Base-by-base conservation (phyloP, 1,140 invertebrate species). In the Aphaenogaster rudis region DNA sequence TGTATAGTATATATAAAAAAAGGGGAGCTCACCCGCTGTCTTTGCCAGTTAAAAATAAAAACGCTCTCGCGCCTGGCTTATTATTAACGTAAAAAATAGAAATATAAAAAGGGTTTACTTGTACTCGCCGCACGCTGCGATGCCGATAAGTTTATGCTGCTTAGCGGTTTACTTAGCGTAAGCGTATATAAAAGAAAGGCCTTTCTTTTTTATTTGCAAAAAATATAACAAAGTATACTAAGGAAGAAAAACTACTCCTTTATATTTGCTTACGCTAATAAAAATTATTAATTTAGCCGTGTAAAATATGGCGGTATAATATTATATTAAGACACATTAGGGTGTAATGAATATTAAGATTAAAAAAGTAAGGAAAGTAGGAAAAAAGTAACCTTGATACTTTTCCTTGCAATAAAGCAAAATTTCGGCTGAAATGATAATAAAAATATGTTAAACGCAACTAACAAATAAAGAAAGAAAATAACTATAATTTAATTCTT, bases 121-220 rank as follows among this genome's bases (percentile, higher is more conserved):
- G 36, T 50, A 50, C 72, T 42, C 61, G n/a, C 50, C 59, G 59
- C 67, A 64, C 48, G 64, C 72, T 67, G 48, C 61, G 50, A 48
- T 66, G 82, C 54, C 69, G 80, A 84, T 84, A 84, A 84, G 72
- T 84, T 84, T 61, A 74, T 76, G 42, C 80, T 28, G 54, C 54
- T 74, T 76, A 74, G 54, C 57, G 54, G 45, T 76, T 76, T 84
- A 84, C 72, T 69, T 67, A 36, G 63, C 78, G 36, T 52, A 33
- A 74, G 33, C 54, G 28, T 36, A 21, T 45, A 33, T 74, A 66
- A 82, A 82, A 72, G 42, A 61, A 74, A 63, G 1, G n/a, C 33
- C 42, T 84, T 76, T 64, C 71, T 86, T 48, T 39, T 57, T 42
- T 54, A 54, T 33, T 61, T 13, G n/a, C 72, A 85, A 64, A 79